These are phyloP conservation scores for Diploptera punctata DNA, from an alignment of 2,888 invertebrate genomes.

Conservation along the genomic window DNA sequence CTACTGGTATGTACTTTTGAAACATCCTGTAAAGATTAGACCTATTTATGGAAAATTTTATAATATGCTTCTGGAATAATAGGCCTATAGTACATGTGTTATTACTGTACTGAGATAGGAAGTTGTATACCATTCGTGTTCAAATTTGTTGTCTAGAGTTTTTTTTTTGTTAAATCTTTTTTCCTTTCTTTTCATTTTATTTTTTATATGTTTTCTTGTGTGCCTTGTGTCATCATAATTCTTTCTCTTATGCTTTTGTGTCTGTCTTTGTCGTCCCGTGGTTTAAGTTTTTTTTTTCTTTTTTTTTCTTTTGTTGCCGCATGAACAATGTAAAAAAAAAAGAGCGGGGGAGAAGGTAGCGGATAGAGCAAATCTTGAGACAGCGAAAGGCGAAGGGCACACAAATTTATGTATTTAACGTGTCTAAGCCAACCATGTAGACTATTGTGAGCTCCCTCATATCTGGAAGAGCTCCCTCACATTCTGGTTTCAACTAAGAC, in stretches of 20 bases:
- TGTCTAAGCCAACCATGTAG: not conserved
- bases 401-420: slow-evolving; percentile 24
- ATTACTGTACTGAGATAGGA: no score
- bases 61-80: no score
- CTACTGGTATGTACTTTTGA: no score
- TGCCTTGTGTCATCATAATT: slow-evolving; percentile 23
- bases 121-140: not conserved
- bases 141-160: not conserved
- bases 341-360: not conserved
- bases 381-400: slow-evolving; percentile 16
- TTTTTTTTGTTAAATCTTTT: not conserved
- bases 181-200: not conserved
- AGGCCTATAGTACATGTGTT: no score
- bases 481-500: no score
- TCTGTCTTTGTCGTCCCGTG: slow-evolving; percentile 26
- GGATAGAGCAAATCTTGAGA: not conserved
- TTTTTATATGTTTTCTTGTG: not conserved
- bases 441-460: not conserved
- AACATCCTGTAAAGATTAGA: no score
- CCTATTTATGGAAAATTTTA: no score
- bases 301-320: slow-evolving; percentile 21
- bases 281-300: slow-evolving; percentile 12
- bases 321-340: slow-evolving; percentile 21
- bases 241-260: slow-evolving; percentile 20
- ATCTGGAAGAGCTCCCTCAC: not conserved